phyloP scores from a whole-genome alignment of 1,140 invertebrate species.

The Rhysida immarginata region DNA sequence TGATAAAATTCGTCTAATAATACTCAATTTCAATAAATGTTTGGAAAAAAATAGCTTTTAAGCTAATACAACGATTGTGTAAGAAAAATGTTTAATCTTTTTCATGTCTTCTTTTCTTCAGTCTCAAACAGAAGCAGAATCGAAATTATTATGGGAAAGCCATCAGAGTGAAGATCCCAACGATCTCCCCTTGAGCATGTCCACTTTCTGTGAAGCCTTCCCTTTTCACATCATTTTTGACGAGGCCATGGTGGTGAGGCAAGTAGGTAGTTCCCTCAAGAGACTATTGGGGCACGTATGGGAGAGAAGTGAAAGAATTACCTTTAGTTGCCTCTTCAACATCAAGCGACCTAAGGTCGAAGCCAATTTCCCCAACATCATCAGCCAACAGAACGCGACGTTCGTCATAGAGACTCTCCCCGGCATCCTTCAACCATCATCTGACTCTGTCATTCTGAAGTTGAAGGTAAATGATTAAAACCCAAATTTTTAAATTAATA shows the following conservation, averaged over 20 bases:
- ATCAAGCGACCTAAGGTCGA: conserved; percentile 12
- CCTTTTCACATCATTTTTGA: conserved; percentile 19
- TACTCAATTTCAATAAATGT: too few species aligned
- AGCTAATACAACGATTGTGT: too few species aligned
- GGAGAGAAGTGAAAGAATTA: conserved; percentile 4
- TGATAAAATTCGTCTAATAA: too few species aligned
- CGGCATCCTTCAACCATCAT: background rate
- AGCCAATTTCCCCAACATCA: background rate
- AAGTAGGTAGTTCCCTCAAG: conserved; percentile 11
- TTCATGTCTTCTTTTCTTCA: too few species aligned
- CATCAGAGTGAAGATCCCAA: conserved; percentile 11
- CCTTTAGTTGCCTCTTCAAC: conserved; percentile 11
- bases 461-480: too few species aligned
- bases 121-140: too few species aligned
- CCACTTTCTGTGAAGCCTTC: conserved; percentile 16
- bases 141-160: too few species aligned
- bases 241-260: conserved; percentile 12
- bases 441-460: background rate
- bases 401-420: background rate
- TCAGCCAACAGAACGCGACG: background rate
- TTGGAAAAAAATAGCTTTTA: too few species aligned
- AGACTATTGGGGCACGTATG: conserved; percentile 1
- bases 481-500: background rate
- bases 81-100: too few species aligned
- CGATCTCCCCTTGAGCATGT: conserved; percentile 14